A percentile compares a stretch with the other conserved stretches of the same genome.
Evolutionary conservation across 1,140 invertebrate genomes (phyloP).

Genomic region (Halyomorpha halys): DNA sequence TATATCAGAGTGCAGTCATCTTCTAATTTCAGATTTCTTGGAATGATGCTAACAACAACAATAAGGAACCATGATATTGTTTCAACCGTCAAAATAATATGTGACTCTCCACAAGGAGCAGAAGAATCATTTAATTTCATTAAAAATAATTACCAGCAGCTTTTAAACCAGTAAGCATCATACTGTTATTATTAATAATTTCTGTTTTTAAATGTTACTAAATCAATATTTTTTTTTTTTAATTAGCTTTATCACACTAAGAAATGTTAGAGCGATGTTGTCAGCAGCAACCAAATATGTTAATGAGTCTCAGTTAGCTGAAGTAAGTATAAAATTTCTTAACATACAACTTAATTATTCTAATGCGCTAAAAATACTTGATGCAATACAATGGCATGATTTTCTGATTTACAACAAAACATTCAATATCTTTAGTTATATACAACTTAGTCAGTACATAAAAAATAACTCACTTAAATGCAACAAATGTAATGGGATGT

Average conservation of each 20-base stretch:
- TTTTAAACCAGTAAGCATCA: neutral
- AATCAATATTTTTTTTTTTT: too few relatives aligned
- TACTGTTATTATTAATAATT: neutral
- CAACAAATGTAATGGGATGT: too few relatives aligned
- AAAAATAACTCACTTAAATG: too few relatives aligned
- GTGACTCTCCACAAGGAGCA: neutral
- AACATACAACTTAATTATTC: neutral
- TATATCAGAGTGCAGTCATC: too few relatives aligned
- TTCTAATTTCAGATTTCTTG: neutral
- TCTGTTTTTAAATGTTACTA: too few relatives aligned
- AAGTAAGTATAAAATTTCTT: neutral
- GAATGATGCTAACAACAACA: neutral
- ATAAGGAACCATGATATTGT: conserved; percentile 3
- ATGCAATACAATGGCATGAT: too few relatives aligned
- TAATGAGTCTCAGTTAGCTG: neutral
- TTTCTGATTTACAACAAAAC: too few relatives aligned
- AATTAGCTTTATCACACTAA: neutral
- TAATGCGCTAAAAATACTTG: too few relatives aligned
- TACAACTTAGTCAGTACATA: too few relatives aligned
- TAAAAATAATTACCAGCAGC: neutral
- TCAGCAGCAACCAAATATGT: neutral
- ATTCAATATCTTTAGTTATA: too few relatives aligned
- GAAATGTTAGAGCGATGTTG: neutral
- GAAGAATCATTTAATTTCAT: neutral
- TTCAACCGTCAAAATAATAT: neutral